Conservation (phyloP, 2,888 invertebrate genomes). For the Drosophila multiciliata region DNA sequence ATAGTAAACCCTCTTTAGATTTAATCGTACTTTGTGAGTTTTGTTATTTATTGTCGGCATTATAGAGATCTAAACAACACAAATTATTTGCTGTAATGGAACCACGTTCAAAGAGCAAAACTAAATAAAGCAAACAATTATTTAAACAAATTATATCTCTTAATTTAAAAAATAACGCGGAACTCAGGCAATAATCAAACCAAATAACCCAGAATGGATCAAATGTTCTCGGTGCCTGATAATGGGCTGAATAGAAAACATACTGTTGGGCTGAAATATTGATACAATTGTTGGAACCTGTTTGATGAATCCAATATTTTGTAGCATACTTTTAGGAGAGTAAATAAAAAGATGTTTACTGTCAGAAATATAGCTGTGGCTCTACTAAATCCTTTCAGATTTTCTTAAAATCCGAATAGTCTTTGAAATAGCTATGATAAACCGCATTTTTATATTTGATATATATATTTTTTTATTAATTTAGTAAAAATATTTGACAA, state of each 20-base stretch:
- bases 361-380: background rate
- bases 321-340: background rate
- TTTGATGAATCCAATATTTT: background rate
- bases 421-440: fast-evolving
- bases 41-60: conserved; percentile 81
- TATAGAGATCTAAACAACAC: conserved; percentile 72
- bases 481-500: conserved; percentile 54
- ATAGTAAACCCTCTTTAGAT: conserved; percentile 56
- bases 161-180: background rate
- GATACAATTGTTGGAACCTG: background rate
- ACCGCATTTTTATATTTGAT: background rate
- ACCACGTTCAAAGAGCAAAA: conserved; percentile 74
- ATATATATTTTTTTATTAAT: conserved; percentile 50
- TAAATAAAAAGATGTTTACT: background rate
- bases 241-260: background rate
- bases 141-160: conserved; percentile 28
- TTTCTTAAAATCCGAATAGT: background rate
- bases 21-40: conserved; percentile 78
- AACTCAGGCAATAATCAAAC: background rate
- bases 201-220: background rate
- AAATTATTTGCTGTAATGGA: conserved; percentile 76
- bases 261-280: background rate
- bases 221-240: too few relatives aligned
- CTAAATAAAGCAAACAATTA: conserved; percentile 75
- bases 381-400: background rate